Evolutionary conservation across 2,888 invertebrate genomes (phyloP), one percentile per base, ranked within the genome.

Genomic region (Callimorpha dominula): DNA sequence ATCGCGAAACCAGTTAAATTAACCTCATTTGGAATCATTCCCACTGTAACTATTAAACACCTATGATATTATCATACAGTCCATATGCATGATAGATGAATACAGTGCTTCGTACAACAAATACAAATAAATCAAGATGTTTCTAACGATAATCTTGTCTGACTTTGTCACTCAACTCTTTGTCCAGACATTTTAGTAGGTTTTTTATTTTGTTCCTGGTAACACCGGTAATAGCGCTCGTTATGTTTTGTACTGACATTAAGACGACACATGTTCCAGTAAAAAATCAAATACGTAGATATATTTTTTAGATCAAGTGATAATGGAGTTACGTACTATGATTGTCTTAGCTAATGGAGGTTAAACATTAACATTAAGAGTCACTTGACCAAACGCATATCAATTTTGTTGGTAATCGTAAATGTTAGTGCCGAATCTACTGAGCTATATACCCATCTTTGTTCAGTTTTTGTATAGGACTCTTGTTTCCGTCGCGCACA

Each of bases 121-220:
- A 90, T 88, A 87, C 84, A 86, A 89, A 92, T 90, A 89, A 91
- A 91, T 91, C 91, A 90, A 92, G 92, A 92, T 92, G 88, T 83
- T 81, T 81, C 77, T 81, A 79, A 74, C 81, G 92, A 92, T 92
- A 89, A 90, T 90, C 90, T 86, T 82, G 86, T 86, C 87, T 85
- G 88, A 87, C 90, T 90, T 90, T 91, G 92, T 91, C 92, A 90
- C 90, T 91, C 88, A 89, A 85, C 86, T 90, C 88, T 89, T 90
- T 90, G 87, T 87, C 78, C 81, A 77, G 82, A 77, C 69, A 72
- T 87, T 83, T 87, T 86, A 84, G 84, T 83, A 80, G 81, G 78
- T 82, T 86, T 86, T 88, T 87, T 81, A 75, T 80, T 84, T 85
- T 77, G 79, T 77, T 80, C 72, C 87, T 86, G 84, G 90, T 85